Conservation (phyloP, 2,797 vertebrate species). For the Peromyscus nudipes region DNA sequence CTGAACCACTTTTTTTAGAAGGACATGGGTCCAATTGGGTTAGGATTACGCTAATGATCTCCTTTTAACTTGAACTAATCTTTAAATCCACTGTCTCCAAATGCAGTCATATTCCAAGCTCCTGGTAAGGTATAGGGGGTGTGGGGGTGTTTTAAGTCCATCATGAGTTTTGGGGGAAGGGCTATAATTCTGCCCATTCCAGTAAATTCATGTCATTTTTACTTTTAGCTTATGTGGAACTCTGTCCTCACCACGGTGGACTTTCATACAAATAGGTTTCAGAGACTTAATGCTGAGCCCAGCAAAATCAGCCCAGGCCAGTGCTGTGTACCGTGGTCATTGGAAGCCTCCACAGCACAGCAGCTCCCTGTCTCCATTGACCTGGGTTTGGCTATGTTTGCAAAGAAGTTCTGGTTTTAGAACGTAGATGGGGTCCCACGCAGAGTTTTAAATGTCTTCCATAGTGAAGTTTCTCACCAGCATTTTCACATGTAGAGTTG, state of each 20-base stretch:
- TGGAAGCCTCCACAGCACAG: background rate
- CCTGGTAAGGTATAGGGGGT: background rate
- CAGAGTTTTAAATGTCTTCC: background rate
- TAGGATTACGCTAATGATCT: background rate
- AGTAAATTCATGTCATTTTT: background rate
- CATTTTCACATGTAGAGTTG: background rate
- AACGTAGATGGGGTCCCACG: background rate
- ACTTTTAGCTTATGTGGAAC: background rate
- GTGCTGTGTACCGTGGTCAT: rapidly evolving
- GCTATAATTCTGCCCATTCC: background rate
- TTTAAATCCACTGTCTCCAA: background rate
- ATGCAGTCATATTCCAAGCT: background rate
- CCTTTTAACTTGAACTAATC: background rate
- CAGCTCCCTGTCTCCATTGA: background rate
- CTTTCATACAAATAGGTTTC: background rate
- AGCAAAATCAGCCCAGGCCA: background rate
- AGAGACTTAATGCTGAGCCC: background rate
- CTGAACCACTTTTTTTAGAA: background rate
- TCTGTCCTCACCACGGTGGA: background rate
- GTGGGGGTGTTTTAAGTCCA: background rate
- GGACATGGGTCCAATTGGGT: background rate
- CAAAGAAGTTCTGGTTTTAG: background rate
- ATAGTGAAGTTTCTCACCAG: background rate
- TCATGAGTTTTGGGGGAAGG: background rate
- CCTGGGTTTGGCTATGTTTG: background rate